phyloP scores from a whole-genome alignment of 2,113 vertebrate species.

The Cettia cetti region DNA sequence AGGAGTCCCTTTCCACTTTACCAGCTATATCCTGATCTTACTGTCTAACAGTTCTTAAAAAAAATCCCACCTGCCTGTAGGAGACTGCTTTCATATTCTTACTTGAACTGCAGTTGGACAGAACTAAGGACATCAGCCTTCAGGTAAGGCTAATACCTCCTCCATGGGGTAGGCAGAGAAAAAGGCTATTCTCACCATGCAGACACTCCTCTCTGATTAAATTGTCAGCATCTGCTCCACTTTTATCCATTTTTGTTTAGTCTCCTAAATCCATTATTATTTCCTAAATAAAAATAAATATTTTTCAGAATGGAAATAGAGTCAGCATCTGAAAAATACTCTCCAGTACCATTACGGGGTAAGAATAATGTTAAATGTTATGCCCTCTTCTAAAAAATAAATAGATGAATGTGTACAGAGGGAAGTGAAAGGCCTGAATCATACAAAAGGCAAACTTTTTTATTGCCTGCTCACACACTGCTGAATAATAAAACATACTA shows the following conservation, averaged over 20 bases:
- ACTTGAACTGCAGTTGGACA: not conserved
- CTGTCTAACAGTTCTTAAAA: not conserved
- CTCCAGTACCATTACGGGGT: not conserved
- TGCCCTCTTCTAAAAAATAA: not conserved
- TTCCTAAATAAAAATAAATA: constrained; percentile 19
- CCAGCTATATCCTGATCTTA: not conserved
- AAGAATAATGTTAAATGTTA: constrained; percentile 13
- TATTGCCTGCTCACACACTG: not conserved
- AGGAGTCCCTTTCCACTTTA: not conserved
- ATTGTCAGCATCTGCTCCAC: not conserved
- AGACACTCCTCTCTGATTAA: not conserved
- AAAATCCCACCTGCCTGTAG: not conserved
- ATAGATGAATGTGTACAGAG: not conserved
- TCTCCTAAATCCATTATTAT: not conserved
- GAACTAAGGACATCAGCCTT: not conserved
- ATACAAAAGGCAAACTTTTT: not conserved
- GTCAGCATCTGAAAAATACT: not conserved
- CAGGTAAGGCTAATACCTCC: not conserved
- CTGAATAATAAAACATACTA: not conserved
- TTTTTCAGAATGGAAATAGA: not conserved
- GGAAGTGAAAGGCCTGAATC: not conserved
- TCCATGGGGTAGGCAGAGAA: not conserved
- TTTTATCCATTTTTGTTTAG: not conserved
- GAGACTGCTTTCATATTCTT: not conserved
- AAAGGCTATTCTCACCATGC: not conserved